A percentile compares a stretch with the other conserved stretches of the same genome.
These are phyloP conservation scores for Cynopterus sphinx DNA, from an alignment of 2,797 vertebrate genomes.

Conservation along the genomic window DNA sequence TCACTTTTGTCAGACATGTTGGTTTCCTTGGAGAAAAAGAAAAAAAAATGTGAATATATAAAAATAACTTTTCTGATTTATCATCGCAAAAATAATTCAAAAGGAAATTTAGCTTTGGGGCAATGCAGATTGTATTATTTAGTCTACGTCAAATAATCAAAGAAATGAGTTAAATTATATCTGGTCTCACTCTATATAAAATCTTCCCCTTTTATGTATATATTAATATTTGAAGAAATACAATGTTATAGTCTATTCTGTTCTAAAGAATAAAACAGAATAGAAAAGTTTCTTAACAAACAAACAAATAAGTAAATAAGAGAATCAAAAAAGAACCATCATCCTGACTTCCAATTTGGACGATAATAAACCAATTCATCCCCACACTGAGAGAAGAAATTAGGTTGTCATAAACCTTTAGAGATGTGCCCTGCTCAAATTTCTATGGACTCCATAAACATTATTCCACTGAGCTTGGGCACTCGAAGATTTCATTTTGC, in stretches of 20 bases:
- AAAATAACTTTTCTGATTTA: not conserved
- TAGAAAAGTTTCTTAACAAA: conserved; percentile 55
- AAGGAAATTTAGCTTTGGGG: not conserved
- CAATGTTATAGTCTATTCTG: not conserved
- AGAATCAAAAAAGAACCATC: not conserved
- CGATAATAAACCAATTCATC: conserved; percentile 29
- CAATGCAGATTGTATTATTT: not conserved
- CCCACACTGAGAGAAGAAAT: conserved; percentile 21
- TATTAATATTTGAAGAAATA: conserved; percentile 19
- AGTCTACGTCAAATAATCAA: not conserved
- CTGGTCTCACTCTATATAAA: not conserved
- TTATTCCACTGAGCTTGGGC: not conserved
- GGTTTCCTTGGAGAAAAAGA: conserved; percentile 70
- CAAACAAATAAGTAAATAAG: conserved; percentile 30
- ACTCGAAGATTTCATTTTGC: conserved; percentile 33
- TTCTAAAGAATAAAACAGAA: not conserved
- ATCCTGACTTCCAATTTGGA: conserved; percentile 43
- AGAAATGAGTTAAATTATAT: conserved; percentile 23
- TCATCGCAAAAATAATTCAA: not conserved
- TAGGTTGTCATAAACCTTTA: not conserved
- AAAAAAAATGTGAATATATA: not conserved
- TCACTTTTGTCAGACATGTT: conserved; percentile 93
- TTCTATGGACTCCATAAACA: conserved; percentile 25
- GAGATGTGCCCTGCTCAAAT: not conserved
- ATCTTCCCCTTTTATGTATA: not conserved